Evolutionary conservation across 2,888 invertebrate genomes (phyloP).

Genomic region (Penaeus monodon): DNA sequence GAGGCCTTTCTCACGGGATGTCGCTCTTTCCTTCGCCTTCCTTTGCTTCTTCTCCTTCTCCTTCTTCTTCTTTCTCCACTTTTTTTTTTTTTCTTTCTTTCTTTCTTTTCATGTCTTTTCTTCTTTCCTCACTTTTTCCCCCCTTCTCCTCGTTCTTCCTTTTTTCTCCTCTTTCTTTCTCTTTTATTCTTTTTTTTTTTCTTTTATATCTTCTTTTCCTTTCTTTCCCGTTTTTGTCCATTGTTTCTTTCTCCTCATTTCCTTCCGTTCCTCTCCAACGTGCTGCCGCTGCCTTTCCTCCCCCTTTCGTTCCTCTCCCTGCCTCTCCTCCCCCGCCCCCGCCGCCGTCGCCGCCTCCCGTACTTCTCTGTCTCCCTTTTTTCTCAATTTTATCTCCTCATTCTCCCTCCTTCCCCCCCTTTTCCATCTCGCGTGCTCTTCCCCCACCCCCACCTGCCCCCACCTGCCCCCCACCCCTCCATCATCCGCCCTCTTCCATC

Average conservation of each 20-base stretch:
- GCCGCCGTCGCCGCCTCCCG: constrained; percentile 6
- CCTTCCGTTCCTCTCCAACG: neutral
- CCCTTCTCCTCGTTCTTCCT: neutral
- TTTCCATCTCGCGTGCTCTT: neutral
- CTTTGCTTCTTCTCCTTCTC: too few relatives aligned
- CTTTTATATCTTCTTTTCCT: too few relatives aligned
- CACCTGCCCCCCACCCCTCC: neutral
- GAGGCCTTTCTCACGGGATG: too few relatives aligned
- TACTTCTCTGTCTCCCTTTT: neutral
- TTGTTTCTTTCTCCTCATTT: neutral
- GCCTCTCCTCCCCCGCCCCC: constrained; percentile 1
- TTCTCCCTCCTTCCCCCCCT: neutral
- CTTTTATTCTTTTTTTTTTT: neutral
- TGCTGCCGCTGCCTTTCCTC: neutral
- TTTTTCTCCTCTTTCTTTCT: neutral
- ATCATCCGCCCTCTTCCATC: neutral
- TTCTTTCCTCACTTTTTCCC: neutral
- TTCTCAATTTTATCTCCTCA: neutral
- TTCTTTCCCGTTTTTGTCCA: too few relatives aligned
- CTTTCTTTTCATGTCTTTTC: too few relatives aligned
- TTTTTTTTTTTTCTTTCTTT: too few relatives aligned
- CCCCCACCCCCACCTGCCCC: neutral
- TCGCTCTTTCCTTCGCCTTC: too few relatives aligned
- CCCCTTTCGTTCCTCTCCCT: constrained; percentile 13
- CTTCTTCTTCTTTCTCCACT: too few relatives aligned